Conservation (phyloP, 2,113 vertebrate species). For the Suricata suricatta region DNA sequence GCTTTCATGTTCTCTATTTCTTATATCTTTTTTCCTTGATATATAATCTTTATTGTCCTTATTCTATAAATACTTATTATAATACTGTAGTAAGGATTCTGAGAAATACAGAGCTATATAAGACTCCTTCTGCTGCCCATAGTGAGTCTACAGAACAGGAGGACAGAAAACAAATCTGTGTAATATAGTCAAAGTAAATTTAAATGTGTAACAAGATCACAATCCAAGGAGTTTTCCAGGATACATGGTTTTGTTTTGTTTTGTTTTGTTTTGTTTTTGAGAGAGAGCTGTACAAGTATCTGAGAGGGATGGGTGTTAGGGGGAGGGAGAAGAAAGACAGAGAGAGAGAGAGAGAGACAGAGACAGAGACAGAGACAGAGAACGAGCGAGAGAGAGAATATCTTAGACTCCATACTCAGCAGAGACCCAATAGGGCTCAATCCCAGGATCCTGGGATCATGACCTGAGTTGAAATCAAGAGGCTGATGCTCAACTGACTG, state of each 20-base stretch:
- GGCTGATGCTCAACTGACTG: too few relatives aligned
- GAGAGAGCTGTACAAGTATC: too few relatives aligned
- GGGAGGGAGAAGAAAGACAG: too few relatives aligned
- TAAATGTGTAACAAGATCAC: not conserved
- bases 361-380: too few relatives aligned
- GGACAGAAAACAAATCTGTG: not conserved
- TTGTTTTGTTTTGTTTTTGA: too few relatives aligned
- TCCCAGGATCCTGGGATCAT: too few relatives aligned
- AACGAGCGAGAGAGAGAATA: too few relatives aligned
- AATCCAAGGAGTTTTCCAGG: constrained; percentile 1
- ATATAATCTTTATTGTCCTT: not conserved
- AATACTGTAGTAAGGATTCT: not conserved
- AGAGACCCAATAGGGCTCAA: too few relatives aligned
- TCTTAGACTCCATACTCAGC: too few relatives aligned
- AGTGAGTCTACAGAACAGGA: not conserved
- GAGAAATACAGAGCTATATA: not conserved
- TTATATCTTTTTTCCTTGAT: not conserved
- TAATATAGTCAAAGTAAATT: not conserved
- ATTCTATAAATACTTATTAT: not conserved
- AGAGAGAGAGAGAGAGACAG: too few relatives aligned
- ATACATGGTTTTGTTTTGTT: not conserved
- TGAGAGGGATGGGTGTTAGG: too few relatives aligned
- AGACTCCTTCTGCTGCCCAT: not conserved
- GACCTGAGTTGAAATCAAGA: too few relatives aligned
- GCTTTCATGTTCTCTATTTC: not conserved